Evolutionary conservation across 2,113 vertebrate species (phyloP), one percentile per base, ranked within the genome.

Genomic region (Tympanuchus pallidicinctus): DNA sequence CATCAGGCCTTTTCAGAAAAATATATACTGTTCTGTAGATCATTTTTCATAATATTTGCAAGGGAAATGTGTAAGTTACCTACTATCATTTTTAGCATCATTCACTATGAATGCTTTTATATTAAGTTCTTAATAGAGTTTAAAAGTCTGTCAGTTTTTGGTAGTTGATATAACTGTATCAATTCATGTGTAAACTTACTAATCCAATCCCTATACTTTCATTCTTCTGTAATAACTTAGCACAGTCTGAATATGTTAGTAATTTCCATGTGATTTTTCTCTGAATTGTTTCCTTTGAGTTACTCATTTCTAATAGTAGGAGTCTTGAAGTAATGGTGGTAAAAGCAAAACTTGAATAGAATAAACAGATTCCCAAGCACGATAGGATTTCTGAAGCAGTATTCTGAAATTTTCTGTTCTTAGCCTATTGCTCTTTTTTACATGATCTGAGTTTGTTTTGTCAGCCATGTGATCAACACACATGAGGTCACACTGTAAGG

Each of bases 221-320:
- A 66, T 81, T 96, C 82, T 82, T 66, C 95, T 94, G 81, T 74
- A 95, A 43, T 92, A 91, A 95, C 88, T 93, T 94, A 93, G 71
- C 71, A 90, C 82, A 63, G 63, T 74, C 88, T 95, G 93, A 93
- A 89, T 93, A 82, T 90, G 80, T 82, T 95, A 92, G 89, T 89
- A 90, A 95, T 96, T 97, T 95, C 91, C 50, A 48, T 87, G 94
- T 93, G 92, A 95, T 96, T 97, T 96, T 79, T 24, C 80, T 61
- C 64, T 88, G 75, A 93, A 94, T 97, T 96, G 80, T 93, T 96
- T 95, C 94, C 93, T 96, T 97, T 45, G 8, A 93, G 83, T 95
- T 97, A 74, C 47, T 93, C 24, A 13, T 96, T 97, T 96, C 79
- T 90, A 93, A 91, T 94, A 86, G 59, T 92, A 43, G 89, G 74